Evolutionary conservation across 2,113 vertebrate species (phyloP).

Genomic region (Centropristis striata): DNA sequence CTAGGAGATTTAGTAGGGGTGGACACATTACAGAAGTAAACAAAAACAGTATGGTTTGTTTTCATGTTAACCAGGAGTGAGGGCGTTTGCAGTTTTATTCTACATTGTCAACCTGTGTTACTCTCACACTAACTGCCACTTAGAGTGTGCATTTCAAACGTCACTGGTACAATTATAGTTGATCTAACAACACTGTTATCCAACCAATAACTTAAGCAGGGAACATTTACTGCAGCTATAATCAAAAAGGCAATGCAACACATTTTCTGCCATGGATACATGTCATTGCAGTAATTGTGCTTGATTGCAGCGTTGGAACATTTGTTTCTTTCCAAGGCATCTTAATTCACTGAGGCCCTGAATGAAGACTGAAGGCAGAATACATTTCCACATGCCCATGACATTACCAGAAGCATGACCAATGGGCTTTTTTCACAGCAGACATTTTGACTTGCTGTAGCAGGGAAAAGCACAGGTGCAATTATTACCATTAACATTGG

Average conservation of each 20-base stretch:
- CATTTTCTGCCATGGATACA: neutral
- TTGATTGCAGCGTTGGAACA: slow-evolving; percentile 19
- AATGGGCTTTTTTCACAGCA: slow-evolving; percentile 24
- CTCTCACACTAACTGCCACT: neutral
- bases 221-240: slow-evolving; percentile 7
- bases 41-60: neutral
- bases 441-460: slow-evolving; percentile 17
- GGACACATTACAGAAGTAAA: neutral
- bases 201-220: neutral
- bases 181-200: neutral
- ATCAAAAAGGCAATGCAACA: neutral
- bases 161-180: neutral
- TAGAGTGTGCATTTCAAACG: neutral
- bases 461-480: slow-evolving; percentile 1
- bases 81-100: neutral
- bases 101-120: neutral
- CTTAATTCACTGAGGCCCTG: neutral
- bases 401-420: slow-evolving; percentile 21
- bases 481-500: slow-evolving; percentile 20
- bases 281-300: slow-evolving; percentile 4
- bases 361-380: slow-evolving; percentile 12
- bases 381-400: neutral
- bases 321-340: neutral
- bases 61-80: neutral
- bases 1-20: neutral